Evolutionary conservation across 2,797 vertebrate species (phyloP).

Genomic region (Acestrorhynchus altus): DNA sequence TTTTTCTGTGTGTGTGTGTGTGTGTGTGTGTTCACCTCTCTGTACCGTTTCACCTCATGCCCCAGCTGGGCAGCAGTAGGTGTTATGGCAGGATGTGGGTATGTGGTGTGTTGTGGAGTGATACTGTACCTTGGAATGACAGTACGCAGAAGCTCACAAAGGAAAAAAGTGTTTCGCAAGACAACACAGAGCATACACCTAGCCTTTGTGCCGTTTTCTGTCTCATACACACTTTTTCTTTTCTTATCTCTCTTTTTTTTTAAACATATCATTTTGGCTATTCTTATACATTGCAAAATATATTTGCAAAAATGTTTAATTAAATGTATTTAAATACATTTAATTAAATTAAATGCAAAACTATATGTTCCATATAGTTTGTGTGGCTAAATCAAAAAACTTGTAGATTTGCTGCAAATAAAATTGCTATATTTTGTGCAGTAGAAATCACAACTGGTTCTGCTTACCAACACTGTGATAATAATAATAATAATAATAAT

Average conservation of each 20-base stretch:
- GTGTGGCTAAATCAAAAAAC: no score
- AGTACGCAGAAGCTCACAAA: slow-evolving; percentile 66
- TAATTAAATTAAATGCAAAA: no score
- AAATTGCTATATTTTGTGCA: no score
- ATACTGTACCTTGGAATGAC: slow-evolving; percentile 70
- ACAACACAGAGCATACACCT: slow-evolving; percentile 16
- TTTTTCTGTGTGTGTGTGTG: neutral
- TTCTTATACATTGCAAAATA: no score
- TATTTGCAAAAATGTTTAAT: no score
- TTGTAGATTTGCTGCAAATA: no score
- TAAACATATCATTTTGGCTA: no score
- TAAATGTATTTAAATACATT: no score
- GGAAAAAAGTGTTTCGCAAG: slow-evolving; percentile 65
- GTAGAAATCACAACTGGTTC: no score
- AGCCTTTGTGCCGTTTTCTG: slow-evolving; percentile 31
- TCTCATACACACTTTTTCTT: slow-evolving; percentile 10
- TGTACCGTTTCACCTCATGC: slow-evolving; percentile 35
- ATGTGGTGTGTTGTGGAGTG: slow-evolving; percentile 45
- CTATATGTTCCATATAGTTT: no score
- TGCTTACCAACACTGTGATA: no score
- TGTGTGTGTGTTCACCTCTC: neutral
- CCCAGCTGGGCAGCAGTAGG: slow-evolving; percentile 66
- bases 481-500: no score
- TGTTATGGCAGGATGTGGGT: slow-evolving; percentile 80
- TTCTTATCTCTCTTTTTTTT: neutral